These are phyloP conservation scores for Scaeva pyrastri DNA, from an alignment of 2,888 invertebrate genomes.

Conservation along the genomic window DNA sequence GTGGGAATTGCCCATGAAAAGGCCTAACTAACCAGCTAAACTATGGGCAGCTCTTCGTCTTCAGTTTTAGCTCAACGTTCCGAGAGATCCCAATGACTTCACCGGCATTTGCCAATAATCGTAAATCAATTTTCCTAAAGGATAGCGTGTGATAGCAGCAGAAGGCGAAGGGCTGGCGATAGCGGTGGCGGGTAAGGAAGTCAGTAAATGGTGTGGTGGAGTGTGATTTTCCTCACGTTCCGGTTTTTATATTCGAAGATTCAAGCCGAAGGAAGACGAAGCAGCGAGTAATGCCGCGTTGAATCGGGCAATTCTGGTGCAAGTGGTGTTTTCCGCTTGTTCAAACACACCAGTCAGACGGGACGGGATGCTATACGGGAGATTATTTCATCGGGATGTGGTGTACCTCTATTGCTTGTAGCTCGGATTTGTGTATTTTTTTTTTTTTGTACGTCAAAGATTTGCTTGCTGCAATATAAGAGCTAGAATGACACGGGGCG, in stretches of 20 bases:
- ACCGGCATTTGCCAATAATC: constrained; percentile 76
- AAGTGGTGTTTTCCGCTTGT: constrained; percentile 70
- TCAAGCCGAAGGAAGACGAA: constrained; percentile 7
- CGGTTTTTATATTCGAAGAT: constrained; percentile 54
- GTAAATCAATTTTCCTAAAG: constrained; percentile 75
- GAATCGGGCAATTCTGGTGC: constrained; percentile 50
- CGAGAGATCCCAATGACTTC: constrained; percentile 73
- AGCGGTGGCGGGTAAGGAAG: not conserved
- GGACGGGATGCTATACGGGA: constrained; percentile 52
- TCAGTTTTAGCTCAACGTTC: constrained; percentile 45
- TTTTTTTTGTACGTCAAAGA: constrained; percentile 31
- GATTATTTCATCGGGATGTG: constrained; percentile 57
- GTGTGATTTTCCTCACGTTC: constrained; percentile 72
- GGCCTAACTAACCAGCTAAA: constrained; percentile 64
- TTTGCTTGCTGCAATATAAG: constrained; percentile 48
- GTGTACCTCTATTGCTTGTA: constrained; percentile 15
- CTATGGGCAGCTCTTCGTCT: constrained; percentile 46
- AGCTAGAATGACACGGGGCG: constrained; percentile 66
- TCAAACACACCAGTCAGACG: constrained; percentile 63
- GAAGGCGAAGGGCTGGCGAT: constrained; percentile 1
- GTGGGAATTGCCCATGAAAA: constrained; percentile 71
- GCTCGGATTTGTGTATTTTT: constrained; percentile 5
- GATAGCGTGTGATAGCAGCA: constrained; percentile 61
- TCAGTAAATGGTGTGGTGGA: constrained; percentile 41
- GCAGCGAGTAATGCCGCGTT: not conserved